These are phyloP conservation scores for Amitus sp. DNA, from an alignment of 2,888 invertebrate genomes.

Conservation along the genomic window DNA sequence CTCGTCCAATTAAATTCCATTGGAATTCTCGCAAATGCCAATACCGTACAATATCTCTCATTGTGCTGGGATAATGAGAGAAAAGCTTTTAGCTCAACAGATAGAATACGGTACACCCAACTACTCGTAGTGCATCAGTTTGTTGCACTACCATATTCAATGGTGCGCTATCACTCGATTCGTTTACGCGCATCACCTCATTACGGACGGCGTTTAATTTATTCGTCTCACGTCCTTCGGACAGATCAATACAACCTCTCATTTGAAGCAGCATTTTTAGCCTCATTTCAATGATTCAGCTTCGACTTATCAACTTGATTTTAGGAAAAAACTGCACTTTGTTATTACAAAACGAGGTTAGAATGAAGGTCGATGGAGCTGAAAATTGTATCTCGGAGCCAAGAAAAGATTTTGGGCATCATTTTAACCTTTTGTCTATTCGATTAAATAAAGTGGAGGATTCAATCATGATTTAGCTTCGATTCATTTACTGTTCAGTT, in stretches of 20 bases:
- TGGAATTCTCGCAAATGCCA: slow-evolving; percentile 63
- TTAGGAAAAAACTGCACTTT: no score
- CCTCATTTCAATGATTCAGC: no score
- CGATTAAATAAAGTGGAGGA: no score
- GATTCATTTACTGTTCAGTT: no score
- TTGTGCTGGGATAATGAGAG: slow-evolving; percentile 62
- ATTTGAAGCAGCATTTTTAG: no score
- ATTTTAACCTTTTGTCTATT: no score
- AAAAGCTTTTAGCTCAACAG: slow-evolving; percentile 52
- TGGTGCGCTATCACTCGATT: slow-evolving; percentile 24
- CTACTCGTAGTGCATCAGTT: slow-evolving; percentile 24
- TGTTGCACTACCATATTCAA: slow-evolving; percentile 17
- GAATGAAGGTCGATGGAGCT: no score
- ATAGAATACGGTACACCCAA: slow-evolving; percentile 44
- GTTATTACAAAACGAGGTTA: no score
- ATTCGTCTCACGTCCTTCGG: background rate
- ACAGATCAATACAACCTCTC: background rate
- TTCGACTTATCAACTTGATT: no score
- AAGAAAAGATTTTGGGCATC: no score
- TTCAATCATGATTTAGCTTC: no score
- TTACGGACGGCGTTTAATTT: background rate
- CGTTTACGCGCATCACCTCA: slow-evolving; percentile 16
- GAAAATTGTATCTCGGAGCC: no score
- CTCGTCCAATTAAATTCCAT: slow-evolving; percentile 64
- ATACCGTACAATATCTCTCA: slow-evolving; percentile 59